Percentiles rank a stretch among this genome's conserved stretches.
Conservation (phyloP, 2,888 invertebrate species). For the Andrena minutula region DNA sequence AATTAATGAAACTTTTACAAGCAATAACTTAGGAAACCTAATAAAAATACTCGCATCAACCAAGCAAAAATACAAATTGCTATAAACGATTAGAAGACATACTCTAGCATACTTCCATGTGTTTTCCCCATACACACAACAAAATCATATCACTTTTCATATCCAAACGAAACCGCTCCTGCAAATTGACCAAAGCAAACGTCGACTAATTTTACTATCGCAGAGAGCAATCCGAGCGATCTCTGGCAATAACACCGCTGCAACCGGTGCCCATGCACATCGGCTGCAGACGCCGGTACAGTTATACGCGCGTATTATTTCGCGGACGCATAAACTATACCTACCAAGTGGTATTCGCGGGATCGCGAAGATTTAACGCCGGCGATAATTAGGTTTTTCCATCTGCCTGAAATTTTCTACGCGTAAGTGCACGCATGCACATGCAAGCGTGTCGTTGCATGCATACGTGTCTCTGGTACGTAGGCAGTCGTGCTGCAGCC, state of each 20-base stretch:
- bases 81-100: not conserved
- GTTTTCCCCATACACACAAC: not conserved
- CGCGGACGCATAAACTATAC: conserved; percentile 18
- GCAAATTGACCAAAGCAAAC: not conserved
- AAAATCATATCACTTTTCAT: not conserved
- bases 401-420: conserved; percentile 41
- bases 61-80: not conserved
- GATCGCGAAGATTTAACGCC: conserved; percentile 15
- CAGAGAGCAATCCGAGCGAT: not conserved
- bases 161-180: not conserved
- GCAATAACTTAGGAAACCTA: no score
- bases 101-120: not conserved
- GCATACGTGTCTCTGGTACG: conserved; percentile 65
- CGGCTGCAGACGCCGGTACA: not conserved
- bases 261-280: not conserved
- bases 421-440: not conserved
- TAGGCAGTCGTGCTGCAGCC: conserved; percentile 75
- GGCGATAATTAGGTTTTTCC: conserved; percentile 52
- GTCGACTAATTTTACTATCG: not conserved
- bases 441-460: not conserved
- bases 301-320: conserved; percentile 22
- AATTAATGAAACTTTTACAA: no score
- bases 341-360: not conserved
- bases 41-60: not conserved
- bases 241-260: not conserved